Base-by-base conservation (phyloP, 2,888 invertebrate species). In the Lepetodrilus schrolli region DNA sequence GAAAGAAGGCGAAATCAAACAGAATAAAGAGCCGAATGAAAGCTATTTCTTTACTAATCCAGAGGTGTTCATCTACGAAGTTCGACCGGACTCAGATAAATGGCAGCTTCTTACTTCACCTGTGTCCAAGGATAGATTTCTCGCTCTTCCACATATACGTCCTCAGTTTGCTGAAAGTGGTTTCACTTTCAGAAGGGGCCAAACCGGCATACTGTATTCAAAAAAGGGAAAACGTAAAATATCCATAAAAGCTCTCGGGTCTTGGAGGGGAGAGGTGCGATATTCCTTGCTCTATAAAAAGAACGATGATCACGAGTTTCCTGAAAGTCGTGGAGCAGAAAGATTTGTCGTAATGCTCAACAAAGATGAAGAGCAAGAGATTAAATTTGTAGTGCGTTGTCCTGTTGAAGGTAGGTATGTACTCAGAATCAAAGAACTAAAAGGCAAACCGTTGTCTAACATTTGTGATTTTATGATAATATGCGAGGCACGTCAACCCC, bases 31-130 rank as follows among this genome's bases (percentile, higher is more conserved):
- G n/a, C 4, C 26, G 34, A 58, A 79, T 10, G 80, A 81, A 34
- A 80, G 77, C 34, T 84, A 79, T 66, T 84, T 84, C 73, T 73
- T 84, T 1, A 80, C 80, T 1, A 78, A 83, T 21, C 84, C 84
- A 2, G 78, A 80, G 23, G 74, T 76, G 23, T 82, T 84, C 37
- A 75, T 78, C 4, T 73, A 74, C 1, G 76, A 78, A 48, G 82
- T 82, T 70, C 78, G 75, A 8, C 83, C 84, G 17, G 78, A 81
- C n/a, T 74, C 82, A 36, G 65, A 74, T 1, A 36, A 65, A 7
- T 84, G 84, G 84, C 84, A 84, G 58, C 78, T 84, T 4, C 50
- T 83, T 8, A 30, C 43, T 3, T 68, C 48, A 1, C 43, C 73
- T 4, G 23, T 75, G 1, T 71, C 73, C 13, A 69, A 58, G 58